phyloP scores from a whole-genome alignment of 2,888 invertebrate genomes.

The Amorpha juglandis region DNA sequence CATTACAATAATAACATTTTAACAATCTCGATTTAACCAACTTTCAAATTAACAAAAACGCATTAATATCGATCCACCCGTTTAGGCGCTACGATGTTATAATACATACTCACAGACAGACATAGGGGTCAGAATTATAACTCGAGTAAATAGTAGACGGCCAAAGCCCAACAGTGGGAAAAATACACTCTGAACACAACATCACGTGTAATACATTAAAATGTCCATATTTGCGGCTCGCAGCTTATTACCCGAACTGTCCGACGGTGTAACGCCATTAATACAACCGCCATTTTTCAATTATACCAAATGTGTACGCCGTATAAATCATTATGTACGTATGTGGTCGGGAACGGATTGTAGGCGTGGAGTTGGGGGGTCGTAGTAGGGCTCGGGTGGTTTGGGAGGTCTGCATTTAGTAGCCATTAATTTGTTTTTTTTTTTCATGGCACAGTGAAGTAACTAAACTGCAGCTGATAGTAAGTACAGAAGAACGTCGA shows the following conservation, averaged over 20 bases:
- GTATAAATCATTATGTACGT: slow-evolving; percentile 71
- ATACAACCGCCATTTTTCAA: slow-evolving; percentile 78
- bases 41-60: no score
- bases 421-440: no score
- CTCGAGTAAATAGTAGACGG: no score
- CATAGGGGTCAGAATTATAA: no score
- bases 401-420: neutral
- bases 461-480: no score
- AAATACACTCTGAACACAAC: neutral
- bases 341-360: slow-evolving; percentile 33
- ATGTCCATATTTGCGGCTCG: slow-evolving; percentile 34
- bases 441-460: no score
- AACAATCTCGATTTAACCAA: no score
- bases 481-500: no score
- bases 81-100: no score
- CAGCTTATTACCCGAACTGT: slow-evolving; percentile 72
- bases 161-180: neutral
- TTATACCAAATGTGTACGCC: slow-evolving; percentile 80
- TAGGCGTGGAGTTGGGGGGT: slow-evolving; percentile 11
- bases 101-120: no score
- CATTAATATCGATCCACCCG: no score
- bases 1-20: no score
- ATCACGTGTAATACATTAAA: slow-evolving; percentile 20
- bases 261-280: slow-evolving; percentile 62
- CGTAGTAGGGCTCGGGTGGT: neutral